Evolutionary conservation across 2,888 invertebrate genomes (phyloP).

Genomic region (Trissolcus brochymenae): DNA sequence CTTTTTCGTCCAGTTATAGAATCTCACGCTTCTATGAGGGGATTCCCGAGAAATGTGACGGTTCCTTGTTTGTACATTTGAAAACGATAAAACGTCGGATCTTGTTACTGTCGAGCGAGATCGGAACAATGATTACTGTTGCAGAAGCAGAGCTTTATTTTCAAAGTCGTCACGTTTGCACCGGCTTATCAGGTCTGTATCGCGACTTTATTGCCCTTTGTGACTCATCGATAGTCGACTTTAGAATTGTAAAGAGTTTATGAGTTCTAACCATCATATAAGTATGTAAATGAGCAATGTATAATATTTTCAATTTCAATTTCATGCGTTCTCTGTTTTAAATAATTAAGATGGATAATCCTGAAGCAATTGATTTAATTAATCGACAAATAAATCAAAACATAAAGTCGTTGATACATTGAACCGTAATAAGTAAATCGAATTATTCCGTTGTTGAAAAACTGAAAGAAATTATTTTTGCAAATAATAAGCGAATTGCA

Average conservation of each 20-base stretch:
- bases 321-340: no score
- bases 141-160: conserved; percentile 15
- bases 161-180: conserved; percentile 26
- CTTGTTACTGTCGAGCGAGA: conserved; percentile 30
- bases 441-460: no score
- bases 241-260: not conserved
- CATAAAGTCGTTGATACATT: no score
- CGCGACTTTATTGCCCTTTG: conserved; percentile 23
- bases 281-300: conserved; percentile 3
- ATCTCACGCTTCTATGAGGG: no score
- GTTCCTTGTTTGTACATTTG: no score
- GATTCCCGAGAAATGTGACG: no score
- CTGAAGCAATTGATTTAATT: no score
- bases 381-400: no score
- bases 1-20: no score
- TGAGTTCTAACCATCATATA: not conserved
- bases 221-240: conserved; percentile 22
- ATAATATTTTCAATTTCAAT: not conserved
- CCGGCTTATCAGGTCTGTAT: conserved; percentile 13
- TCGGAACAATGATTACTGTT: conserved; percentile 13
- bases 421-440: no score
- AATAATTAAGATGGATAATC: no score
- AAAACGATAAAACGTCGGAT: conserved; percentile 31
- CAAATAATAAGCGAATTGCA: not conserved
- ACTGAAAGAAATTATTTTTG: not conserved